Percentiles rank a stretch among this genome's conserved stretches.
These are phyloP conservation scores for Amiota communis DNA, from an alignment of 2,888 invertebrate genomes.

Conservation along the genomic window DNA sequence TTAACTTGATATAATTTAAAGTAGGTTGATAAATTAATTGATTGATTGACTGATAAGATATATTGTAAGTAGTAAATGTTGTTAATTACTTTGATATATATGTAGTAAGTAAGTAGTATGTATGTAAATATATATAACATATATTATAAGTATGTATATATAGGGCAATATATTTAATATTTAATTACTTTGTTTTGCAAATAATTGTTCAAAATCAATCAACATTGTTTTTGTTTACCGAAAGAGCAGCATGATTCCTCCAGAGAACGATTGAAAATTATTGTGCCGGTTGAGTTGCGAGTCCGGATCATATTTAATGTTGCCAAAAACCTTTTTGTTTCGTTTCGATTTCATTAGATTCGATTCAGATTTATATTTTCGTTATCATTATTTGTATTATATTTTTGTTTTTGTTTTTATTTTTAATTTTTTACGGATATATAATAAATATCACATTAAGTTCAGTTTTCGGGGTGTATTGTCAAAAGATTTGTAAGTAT, in stretches of 20 bases:
- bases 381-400: slow-evolving; percentile 37
- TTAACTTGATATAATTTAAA: no score
- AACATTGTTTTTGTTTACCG: slow-evolving; percentile 79
- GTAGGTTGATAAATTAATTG: slow-evolving; percentile 44
- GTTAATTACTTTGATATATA: slow-evolving; percentile 17
- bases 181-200: slow-evolving; percentile 62
- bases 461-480: background rate
- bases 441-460: background rate
- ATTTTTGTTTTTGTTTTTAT: slow-evolving; percentile 28
- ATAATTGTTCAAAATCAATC: slow-evolving; percentile 59
- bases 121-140: background rate
- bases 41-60: background rate
- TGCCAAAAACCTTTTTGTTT: slow-evolving; percentile 88
- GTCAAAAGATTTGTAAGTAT: background rate
- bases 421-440: background rate
- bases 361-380: slow-evolving; percentile 43
- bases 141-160: background rate
- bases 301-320: slow-evolving; percentile 89
- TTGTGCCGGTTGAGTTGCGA: slow-evolving; percentile 93
- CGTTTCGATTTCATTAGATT: slow-evolving; percentile 39
- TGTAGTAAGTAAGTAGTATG: slow-evolving; percentile 1
- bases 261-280: slow-evolving; percentile 95
- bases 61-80: background rate
- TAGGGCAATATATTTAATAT: slow-evolving; percentile 29
- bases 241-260: slow-evolving; percentile 92